Conservation (phyloP, 2,888 invertebrate species). For the Chloroclystis v-ata region DNA sequence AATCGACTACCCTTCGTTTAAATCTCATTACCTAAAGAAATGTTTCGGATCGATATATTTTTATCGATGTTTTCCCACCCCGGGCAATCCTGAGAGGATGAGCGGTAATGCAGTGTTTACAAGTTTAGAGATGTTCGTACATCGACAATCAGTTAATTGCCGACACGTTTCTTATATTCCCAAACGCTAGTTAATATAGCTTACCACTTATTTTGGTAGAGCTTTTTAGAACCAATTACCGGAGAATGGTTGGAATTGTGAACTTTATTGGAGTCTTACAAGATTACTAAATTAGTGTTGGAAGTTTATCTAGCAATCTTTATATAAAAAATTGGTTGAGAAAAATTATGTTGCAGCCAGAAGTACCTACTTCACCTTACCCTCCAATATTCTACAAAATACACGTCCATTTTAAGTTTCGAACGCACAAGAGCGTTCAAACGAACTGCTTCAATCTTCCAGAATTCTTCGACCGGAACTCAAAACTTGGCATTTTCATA, state of each 20-base stretch:
- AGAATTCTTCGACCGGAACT: conserved; percentile 69
- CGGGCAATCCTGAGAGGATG: conserved; percentile 57
- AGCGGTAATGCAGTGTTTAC: conserved; percentile 73
- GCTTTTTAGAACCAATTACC: neutral
- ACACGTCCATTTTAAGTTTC: neutral
- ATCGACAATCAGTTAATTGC: conserved; percentile 59
- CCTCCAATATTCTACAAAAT: too few relatives aligned
- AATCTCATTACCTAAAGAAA: too few relatives aligned
- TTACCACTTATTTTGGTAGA: neutral
- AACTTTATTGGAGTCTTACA: too few relatives aligned
- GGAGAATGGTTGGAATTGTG: neutral
- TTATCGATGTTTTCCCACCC: conserved; percentile 29
- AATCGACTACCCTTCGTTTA: too few relatives aligned
- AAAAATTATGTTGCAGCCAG: too few relatives aligned
- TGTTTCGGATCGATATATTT: conserved; percentile 24
- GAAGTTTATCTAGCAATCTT: too few relatives aligned
- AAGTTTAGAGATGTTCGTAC: conserved; percentile 41
- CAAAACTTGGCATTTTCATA: conserved; percentile 71
- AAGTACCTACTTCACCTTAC: too few relatives aligned
- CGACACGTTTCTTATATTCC: conserved; percentile 32
- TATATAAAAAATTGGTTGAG: too few relatives aligned
- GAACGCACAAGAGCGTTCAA: conserved; percentile 20
- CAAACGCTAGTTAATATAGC: conserved; percentile 2
- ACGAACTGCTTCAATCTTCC: conserved; percentile 46
- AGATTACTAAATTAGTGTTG: too few relatives aligned